Evolutionary conservation across 2,888 invertebrate species (phyloP).

Genomic region (Vanessa cardui): DNA sequence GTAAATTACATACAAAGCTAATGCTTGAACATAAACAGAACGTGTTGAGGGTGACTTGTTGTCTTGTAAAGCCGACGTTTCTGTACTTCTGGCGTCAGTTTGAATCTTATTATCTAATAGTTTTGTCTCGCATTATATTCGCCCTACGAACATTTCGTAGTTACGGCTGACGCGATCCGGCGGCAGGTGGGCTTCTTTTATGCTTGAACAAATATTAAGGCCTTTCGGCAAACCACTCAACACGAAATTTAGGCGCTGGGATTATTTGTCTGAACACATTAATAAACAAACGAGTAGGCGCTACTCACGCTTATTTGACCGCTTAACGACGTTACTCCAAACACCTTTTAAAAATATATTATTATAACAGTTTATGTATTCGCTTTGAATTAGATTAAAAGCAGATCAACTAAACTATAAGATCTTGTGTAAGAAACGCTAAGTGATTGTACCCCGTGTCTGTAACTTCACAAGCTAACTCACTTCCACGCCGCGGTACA

Average conservation of each 20-base stretch:
- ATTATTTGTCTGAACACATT: not conserved
- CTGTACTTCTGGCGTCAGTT: no score
- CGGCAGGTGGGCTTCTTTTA: slow-evolving; percentile 12
- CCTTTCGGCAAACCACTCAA: slow-evolving; percentile 8
- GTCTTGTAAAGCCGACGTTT: no score
- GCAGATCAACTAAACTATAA: no score
- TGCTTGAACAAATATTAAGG: slow-evolving; percentile 11
- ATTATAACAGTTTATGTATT: not conserved
- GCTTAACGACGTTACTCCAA: not conserved
- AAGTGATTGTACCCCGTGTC: no score
- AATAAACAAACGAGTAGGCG: not conserved
- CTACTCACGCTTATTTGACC: not conserved
- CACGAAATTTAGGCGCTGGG: not conserved
- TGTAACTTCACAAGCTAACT: no score
- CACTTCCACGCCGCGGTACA: no score
- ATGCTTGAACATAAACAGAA: no score
- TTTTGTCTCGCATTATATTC: slow-evolving; percentile 6
- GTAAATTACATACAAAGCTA: no score
- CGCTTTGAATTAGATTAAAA: not conserved
- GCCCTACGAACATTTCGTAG: not conserved
- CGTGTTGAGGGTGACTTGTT: no score
- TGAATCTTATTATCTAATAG: not conserved
- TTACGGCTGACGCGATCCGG: not conserved
- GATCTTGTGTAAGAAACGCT: no score
- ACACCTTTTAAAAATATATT: not conserved